A percentile compares a stretch with the other conserved stretches of the same genome.
phyloP scores from a whole-genome alignment of 2,113 vertebrate species.

The Corvus hawaiiensis region DNA sequence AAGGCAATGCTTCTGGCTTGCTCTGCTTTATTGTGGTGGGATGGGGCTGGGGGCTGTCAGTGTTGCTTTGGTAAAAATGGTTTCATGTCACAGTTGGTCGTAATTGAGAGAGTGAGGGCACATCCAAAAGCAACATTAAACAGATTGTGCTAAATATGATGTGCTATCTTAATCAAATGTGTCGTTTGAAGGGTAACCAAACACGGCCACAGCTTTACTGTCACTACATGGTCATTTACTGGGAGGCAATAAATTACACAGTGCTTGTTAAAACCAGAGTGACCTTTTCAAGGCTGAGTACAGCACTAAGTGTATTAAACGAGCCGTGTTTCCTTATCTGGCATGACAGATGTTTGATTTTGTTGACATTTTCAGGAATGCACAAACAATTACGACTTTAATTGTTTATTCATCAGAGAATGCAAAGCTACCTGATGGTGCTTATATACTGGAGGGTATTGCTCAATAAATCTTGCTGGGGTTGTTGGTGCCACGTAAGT shows the following conservation, averaged over 20 bases:
- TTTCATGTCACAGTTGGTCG: fast-evolving
- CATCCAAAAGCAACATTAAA: neutral
- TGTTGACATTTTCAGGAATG: slow-evolving; percentile 74
- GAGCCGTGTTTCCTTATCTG: slow-evolving; percentile 45
- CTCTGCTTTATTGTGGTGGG: neutral
- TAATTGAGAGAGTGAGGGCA: neutral
- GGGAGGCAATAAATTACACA: slow-evolving; percentile 29
- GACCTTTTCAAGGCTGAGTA: slow-evolving; percentile 67
- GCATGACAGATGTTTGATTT: slow-evolving; percentile 70
- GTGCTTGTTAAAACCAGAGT: slow-evolving; percentile 42
- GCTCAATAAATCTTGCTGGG: slow-evolving; percentile 41
- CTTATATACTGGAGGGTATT: neutral
- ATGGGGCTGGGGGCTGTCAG: neutral
- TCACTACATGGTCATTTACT: slow-evolving; percentile 1
- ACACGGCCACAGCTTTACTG: neutral
- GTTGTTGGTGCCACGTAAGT: neutral
- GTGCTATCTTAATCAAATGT: neutral
- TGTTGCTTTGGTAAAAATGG: neutral
- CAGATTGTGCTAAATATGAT: neutral
- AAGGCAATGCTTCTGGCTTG: fast-evolving
- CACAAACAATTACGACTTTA: slow-evolving; percentile 65
- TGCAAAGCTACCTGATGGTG: slow-evolving; percentile 40
- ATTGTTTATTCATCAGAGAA: slow-evolving; percentile 67
- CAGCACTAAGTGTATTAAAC: slow-evolving; percentile 56
- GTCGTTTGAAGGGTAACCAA: neutral